Base-by-base conservation (phyloP, 2,888 invertebrate species). In the Drosophila algonquin region DNA sequence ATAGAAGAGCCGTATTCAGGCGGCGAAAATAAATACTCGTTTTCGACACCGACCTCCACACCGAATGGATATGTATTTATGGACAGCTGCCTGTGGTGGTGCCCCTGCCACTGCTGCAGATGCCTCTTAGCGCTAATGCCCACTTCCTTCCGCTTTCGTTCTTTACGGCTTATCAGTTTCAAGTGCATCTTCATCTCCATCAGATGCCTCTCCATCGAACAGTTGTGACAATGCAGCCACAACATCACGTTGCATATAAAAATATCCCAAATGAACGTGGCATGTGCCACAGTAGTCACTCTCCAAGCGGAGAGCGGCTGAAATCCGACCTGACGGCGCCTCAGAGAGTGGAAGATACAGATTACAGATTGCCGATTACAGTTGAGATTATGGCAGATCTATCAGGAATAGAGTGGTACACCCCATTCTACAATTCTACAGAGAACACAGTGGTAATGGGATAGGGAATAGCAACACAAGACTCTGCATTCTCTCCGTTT, bases 251-350 rank as follows among this genome's bases (percentile, higher is more conserved):
- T 64, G 63, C 65, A 18, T 59, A 44, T 87, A 72, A 81, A 84
- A 89, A 81, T 85, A 86, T 63, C 53, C 63, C 56, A 85, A 88
- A 88, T 79, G 88, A 59, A 77, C 77, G 81, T 88, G 77, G 80
- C 89, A 84, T 84, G 84, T 89, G 89, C 75, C 89, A 70, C 75
- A 56, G 55, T 35, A 47, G 45, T 47, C 54, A 63, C 47, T 51
- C 54, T 57, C 47, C 18, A 54, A 30, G 58, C 21, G 60, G 48
- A 46, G 40, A 16, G 24, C 50, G 10, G 18, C 18, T 32, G 35
- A 44, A 30, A 57, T 47, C 8, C 6, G 21, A 57, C 47, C 9
- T 21, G 62, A 44, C 40, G 62, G 63, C 65, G 63, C 67, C 63
- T 12, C n/a, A 2, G 12, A 16, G 21, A 24, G 48, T 24, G n/a